Conservation (phyloP, 2,797 vertebrate species). For the Pelobates cultripes region DNA sequence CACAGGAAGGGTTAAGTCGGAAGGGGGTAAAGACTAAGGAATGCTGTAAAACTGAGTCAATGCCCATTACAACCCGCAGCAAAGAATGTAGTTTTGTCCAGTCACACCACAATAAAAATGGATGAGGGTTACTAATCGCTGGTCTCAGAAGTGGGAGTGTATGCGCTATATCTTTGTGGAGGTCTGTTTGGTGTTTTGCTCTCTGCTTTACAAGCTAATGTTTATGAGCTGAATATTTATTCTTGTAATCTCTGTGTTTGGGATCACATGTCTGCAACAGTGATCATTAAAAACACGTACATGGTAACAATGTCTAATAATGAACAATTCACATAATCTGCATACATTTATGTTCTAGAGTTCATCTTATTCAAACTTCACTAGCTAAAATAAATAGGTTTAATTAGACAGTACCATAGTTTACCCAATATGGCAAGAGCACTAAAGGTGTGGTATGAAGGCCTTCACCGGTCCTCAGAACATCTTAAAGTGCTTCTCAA, state of each 20-base stretch:
- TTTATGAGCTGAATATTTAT: conserved; percentile 11
- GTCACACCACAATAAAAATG: conserved; percentile 49
- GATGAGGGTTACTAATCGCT: conserved; percentile 19
- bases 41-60: conserved; percentile 2
- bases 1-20: neutral
- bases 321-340: neutral
- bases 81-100: conserved; percentile 20
- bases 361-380: no score
- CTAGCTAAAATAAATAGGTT: no score
- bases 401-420: no score
- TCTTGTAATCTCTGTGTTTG: neutral
- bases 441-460: no score
- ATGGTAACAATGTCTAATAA: neutral
- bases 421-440: no score
- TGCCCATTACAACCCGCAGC: conserved; percentile 1
- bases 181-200: neutral
- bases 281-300: neutral
- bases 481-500: no score
- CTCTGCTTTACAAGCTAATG: conserved; percentile 4
- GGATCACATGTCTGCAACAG: neutral
- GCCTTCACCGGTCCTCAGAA: no score
- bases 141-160: conserved; percentile 24
- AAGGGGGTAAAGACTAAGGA: neutral
- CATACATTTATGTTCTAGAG: no score
- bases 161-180: conserved; percentile 10